phyloP scores from a whole-genome alignment of 1,140 invertebrate genomes.

The Drosophila miranda region DNA sequence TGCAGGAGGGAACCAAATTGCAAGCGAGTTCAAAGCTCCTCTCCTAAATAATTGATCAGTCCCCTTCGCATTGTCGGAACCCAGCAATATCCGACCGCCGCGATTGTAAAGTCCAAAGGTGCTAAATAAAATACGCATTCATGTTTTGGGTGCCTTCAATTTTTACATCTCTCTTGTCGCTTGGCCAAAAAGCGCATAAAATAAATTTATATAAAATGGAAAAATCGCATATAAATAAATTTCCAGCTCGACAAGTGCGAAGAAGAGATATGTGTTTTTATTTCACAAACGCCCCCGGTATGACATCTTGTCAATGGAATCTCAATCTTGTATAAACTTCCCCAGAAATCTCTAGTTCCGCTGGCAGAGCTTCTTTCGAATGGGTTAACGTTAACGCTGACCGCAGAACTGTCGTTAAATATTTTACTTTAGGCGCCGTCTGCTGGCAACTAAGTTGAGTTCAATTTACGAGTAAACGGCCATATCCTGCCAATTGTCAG shows the following conservation, averaged over 20 bases:
- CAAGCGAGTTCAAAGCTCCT: conserved; percentile 55
- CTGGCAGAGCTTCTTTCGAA: background rate
- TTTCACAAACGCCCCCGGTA: conserved; percentile 12
- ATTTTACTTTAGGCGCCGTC: conserved; percentile 32
- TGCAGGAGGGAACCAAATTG: conserved; percentile 2
- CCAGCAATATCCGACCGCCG: too few species aligned
- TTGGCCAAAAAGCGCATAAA: conserved; percentile 14
- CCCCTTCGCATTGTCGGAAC: background rate
- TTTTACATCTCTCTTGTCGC: conserved; percentile 22
- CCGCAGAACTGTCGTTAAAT: conserved; percentile 39
- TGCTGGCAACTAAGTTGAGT: too few species aligned
- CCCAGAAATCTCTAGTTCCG: conserved; percentile 31
- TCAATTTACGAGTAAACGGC: conserved; percentile 22
- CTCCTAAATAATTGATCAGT: conserved; percentile 38
- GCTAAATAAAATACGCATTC: conserved; percentile 58
- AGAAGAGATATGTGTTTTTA: conserved; percentile 53
- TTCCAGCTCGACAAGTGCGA: conserved; percentile 51
- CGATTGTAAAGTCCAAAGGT: conserved; percentile 35
- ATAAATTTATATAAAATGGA: conserved; percentile 50
- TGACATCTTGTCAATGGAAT: conserved; percentile 61
- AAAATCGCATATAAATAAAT: conserved; percentile 61
- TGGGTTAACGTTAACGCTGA: background rate
- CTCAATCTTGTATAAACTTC: conserved; percentile 37
- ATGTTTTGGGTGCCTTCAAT: conserved; percentile 28
- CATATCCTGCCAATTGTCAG: conserved; percentile 41